Evolutionary conservation across 2,888 invertebrate genomes (phyloP).

Genomic region (Schizaphis graminum): DNA sequence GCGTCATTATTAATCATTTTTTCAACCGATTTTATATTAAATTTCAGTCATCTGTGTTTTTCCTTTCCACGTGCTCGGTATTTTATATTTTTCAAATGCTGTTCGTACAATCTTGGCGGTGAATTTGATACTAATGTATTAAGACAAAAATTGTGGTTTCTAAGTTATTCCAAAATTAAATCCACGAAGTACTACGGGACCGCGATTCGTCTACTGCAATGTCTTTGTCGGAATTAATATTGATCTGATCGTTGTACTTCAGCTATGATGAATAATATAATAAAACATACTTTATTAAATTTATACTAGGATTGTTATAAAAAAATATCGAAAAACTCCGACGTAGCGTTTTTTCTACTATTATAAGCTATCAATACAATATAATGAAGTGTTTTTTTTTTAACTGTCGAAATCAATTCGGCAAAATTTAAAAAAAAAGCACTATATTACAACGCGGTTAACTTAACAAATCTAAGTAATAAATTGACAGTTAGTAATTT

Average conservation of each 20-base stretch:
- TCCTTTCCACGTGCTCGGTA: neutral
- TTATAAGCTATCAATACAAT: neutral
- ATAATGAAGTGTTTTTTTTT: neutral
- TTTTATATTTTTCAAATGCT: neutral
- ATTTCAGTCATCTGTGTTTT: neutral
- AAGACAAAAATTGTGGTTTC: neutral
- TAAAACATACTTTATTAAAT: neutral
- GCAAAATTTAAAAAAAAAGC: neutral
- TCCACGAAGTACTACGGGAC: neutral
- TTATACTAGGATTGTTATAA: neutral
- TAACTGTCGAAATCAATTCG: neutral
- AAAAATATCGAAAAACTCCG: neutral
- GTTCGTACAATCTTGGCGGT: neutral
- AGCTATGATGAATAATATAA: neutral
- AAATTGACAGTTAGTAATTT: neutral
- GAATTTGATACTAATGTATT: neutral
- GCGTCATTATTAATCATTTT: neutral
- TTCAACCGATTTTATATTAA: neutral
- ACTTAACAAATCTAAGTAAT: neutral
- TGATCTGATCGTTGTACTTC: neutral
- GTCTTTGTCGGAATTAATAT: neutral
- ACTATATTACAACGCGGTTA: neutral
- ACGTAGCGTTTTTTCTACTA: neutral
- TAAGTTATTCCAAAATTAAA: neutral
- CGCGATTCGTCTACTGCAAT: neutral